Evolutionary conservation across 2,888 invertebrate species (phyloP), one percentile per base, ranked within the genome.

Genomic region (Troilus luridus): DNA sequence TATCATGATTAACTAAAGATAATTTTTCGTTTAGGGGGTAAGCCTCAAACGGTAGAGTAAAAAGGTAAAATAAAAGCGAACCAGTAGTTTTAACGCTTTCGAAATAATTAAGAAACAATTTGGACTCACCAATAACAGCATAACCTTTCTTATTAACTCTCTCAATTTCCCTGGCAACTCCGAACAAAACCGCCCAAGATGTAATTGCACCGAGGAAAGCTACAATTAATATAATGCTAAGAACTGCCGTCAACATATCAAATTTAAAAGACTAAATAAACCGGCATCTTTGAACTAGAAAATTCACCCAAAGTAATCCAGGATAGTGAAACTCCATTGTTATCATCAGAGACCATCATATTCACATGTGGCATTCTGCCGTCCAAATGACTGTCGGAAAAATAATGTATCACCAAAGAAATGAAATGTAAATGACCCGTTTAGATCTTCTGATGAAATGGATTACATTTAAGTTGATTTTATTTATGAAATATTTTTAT

Each of bases 121-220:
- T 41, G 41, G 9, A 24, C 72, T 77, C 72, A 85, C 85, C 85
- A 8, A 85, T 85, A 56, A 85, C 19, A 14, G 85, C 85, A 58
- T 85, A 85, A 58, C 85, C 85, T 85, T 85, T 85, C 56, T 85
- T 85, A n/a, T 58, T 56, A 21, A n/a, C 11, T 58, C n/a, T 85
- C 12, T n/a, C 41, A n/a, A 85, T 5, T 85, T 85, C 56, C n/a
- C 56, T 85, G 12, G 58, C 56, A n/a, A n/a, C 85, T 1, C 85
- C 85, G 56, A 12, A 85, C 41, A 58, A 9, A 12, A 21, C 3
- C 21, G 85, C 21, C 54, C 85, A 85, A 56, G 56, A 21, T 8
- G 85, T 85, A 21, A 85, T 56, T 85, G 56, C 85, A 85, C 85
- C n/a, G 8, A 54, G 17, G 12, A 85, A n/a, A 56, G 17, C 21